Base-by-base conservation (phyloP, 1,140 invertebrate species). In the Alviniconcha marisindica region DNA sequence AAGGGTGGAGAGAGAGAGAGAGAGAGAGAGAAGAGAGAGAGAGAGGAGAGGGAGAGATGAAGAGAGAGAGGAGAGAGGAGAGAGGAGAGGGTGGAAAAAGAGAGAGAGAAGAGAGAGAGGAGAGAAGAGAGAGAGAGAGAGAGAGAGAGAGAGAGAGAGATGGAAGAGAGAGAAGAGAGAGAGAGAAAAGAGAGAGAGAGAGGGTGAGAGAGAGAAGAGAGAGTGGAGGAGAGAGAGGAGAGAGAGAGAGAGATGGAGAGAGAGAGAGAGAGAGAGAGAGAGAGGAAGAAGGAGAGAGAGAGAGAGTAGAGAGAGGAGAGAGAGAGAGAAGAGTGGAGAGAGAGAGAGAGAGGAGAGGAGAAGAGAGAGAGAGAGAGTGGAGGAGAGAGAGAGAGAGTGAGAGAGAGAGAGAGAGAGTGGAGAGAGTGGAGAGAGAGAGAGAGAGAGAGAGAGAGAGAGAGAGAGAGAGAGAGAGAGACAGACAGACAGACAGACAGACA, bases 201-300 rank as follows among this genome's bases (percentile, higher is more conserved):
- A 73, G 40, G 31, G 24, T 31, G 24, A 42, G 24, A 73, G 40
- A 73, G 71, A 33, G 40, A 36, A 28, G n/a, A n/a, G n/a, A 28
- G n/a, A 28, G n/a, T 7, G n/a, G 33, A 36, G 33, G n/a, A 28
- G n/a, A 28, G n/a, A 31, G 36, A 4, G 31, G 24, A 73, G 24
- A 73, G 31, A 73, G 10, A 42, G 10, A 73, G 71, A 73, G 40
- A n/a, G 24, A 12, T 5, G 4, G 24, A 42, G 24, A 73, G 31
- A 73, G 10, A 42, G 40, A 73, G 71, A 33, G 24, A 10, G 24
- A 33, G 31, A 73, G 24, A 42, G 24, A 73, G 31, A 73, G 71
- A 82, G 83, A 77, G 60, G 51, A 56, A 56, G 24, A 54, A n/a
- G 77, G 36, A 77, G 36, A 77, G 73, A 83, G 33, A 38, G 40